These are phyloP conservation scores for Lumbricus terrestris DNA, from an alignment of 2,888 invertebrate genomes.

Conservation along the genomic window DNA sequence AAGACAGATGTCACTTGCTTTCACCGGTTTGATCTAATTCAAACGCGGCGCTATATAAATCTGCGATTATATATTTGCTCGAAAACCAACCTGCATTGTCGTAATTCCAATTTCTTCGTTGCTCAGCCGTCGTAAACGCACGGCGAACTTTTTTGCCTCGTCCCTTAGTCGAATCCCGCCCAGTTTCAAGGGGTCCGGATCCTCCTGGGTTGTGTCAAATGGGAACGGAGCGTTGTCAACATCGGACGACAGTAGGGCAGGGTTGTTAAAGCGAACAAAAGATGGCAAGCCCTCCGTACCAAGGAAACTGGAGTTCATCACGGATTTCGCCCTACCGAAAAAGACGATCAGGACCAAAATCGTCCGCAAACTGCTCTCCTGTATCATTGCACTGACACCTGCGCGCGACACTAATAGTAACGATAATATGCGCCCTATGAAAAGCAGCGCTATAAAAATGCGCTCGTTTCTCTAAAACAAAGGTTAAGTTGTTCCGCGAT, in stretches of 20 bases:
- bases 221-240: not conserved
- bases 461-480: not conserved
- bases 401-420: not conserved
- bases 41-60: not conserved
- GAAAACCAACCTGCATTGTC: slow-evolving; percentile 56
- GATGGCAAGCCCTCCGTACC: not conserved
- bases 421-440: not conserved
- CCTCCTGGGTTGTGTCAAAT: slow-evolving; percentile 26
- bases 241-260: slow-evolving; percentile 26
- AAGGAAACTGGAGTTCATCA: not conserved
- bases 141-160: slow-evolving; percentile 52
- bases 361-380: not conserved
- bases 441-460: not conserved
- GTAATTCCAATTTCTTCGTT: slow-evolving; percentile 60
- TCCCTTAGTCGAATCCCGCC: slow-evolving; percentile 51
- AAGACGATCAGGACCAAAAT: not conserved
- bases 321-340: not conserved
- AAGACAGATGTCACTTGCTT: not conserved
- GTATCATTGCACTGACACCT: not conserved
- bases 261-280: slow-evolving; percentile 34
- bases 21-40: not conserved
- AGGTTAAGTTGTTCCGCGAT: not conserved
- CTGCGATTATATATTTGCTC: too few relatives aligned
- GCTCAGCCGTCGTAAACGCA: slow-evolving; percentile 52
- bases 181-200: slow-evolving; percentile 47